Evolutionary conservation across 2,888 invertebrate genomes (phyloP), one percentile per base, ranked within the genome.

Genomic region (Timema cristinae): DNA sequence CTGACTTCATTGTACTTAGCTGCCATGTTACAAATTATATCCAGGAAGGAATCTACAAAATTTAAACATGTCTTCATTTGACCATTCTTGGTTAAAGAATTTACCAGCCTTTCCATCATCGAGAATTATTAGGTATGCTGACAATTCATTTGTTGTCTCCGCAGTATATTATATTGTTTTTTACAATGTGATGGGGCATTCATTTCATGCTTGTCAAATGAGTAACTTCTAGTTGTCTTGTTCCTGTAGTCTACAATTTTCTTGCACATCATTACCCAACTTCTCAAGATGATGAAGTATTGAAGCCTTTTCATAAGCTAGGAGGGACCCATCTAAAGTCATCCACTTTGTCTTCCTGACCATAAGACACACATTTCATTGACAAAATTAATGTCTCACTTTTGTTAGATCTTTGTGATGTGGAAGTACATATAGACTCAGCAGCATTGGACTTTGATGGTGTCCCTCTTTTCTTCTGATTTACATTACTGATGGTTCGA

Each of bases 1-100:
- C 56, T 56, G 56, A 56, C 56, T 7, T 56, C 56, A 59, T 59
- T n/a, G n/a, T 59, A 59, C 7, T 59, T 59, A 5, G 59, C 59
- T n/a, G 59, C 59, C 59, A 59, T 59, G 59, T 59, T 59, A 59
- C 59, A 59, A 59, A 59, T 15, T n/a, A 59, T 59, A 59, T n/a
- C 15, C 59, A n/a, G 15, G 32, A 59, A 59, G 59, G 59, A 59
- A 59, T 59, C 59, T 59, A n/a, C 13, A n/a, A 59, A 59, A 32
- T 59, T 59, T 59, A 32, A 59, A 7, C 59, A 59, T 59, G 59
- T 59, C 59, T 59, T n/a, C 59, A 59, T 59, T 59, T 59, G 59
- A 59, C 32, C 59, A 59, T 7, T n/a, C 59, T 59, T n/a, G 15
- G 59, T 59, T n/a, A 59, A 15, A n/a, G 13, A 59, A 59, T 59